Conservation (phyloP, 2,113 vertebrate species). For the Ahaetulla prasina region DNA sequence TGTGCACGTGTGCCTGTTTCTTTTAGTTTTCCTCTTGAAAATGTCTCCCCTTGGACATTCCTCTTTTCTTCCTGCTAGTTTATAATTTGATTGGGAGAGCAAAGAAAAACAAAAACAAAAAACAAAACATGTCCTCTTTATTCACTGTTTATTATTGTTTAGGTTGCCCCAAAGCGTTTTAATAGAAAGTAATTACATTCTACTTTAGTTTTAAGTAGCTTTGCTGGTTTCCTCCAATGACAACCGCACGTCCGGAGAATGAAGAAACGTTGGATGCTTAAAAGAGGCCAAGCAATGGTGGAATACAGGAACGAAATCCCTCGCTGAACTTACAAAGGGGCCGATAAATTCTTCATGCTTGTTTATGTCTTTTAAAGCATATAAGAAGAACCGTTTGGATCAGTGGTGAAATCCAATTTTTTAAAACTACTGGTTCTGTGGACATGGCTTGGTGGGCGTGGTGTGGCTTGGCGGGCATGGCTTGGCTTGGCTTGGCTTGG, state of each 20-base stretch:
- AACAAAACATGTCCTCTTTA: not conserved
- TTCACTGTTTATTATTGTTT: slow-evolving; percentile 31
- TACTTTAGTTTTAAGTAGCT: slow-evolving; percentile 20
- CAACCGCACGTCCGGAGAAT: not conserved
- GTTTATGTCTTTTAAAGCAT: not conserved
- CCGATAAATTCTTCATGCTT: not conserved
- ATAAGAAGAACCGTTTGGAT: not conserved
- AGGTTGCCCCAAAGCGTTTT: slow-evolving; percentile 17
- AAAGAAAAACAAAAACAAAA: not conserved
- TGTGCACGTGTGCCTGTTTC: not conserved
- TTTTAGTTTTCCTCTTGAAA: not conserved
- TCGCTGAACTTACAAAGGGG: not conserved
- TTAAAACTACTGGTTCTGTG: too few species aligned
- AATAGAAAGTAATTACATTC: slow-evolving; percentile 27
- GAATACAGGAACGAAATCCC: not conserved
- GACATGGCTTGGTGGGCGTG: too few species aligned
- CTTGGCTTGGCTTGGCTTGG: too few species aligned
- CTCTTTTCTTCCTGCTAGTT: not conserved
- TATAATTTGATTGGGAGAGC: slow-evolving; percentile 16
- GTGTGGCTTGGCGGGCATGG: too few species aligned
- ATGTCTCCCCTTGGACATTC: not conserved
- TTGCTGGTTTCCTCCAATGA: slow-evolving; percentile 19
- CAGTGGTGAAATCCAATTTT: too few species aligned
- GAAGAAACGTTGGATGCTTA: not conserved
- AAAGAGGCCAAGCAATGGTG: not conserved